These are phyloP conservation scores for Tromatobia lineatoria DNA, from an alignment of 2,888 invertebrate genomes.

Conservation along the genomic window DNA sequence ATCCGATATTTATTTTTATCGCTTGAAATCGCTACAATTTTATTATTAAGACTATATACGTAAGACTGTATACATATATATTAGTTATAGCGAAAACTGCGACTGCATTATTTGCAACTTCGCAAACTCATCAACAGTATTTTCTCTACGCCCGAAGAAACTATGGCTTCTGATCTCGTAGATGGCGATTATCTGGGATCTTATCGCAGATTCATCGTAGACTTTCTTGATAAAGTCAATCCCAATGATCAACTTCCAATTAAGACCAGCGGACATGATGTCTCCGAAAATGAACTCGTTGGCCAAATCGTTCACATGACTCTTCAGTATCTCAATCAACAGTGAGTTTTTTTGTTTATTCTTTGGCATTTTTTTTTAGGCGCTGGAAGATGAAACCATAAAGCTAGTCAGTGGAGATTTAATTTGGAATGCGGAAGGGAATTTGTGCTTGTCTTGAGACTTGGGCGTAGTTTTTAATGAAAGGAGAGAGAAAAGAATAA, in stretches of 20 bases:
- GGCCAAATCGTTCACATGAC: conserved; percentile 93
- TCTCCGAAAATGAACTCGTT: conserved; percentile 90
- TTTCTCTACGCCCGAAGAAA: conserved; percentile 21
- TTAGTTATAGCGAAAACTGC: not conserved
- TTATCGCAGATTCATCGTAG: conserved; percentile 91
- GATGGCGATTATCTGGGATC: conserved; percentile 90
- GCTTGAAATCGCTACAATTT: not conserved
- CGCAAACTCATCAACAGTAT: not conserved
- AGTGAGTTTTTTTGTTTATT: conserved; percentile 73
- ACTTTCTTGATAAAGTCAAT: conserved; percentile 90
- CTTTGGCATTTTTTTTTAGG: not conserved
- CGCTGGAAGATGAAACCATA: not conserved
- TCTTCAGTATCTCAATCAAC: conserved; percentile 91
- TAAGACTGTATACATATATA: too few relatives aligned
- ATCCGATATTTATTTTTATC: conserved; percentile 18
- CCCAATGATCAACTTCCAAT: conserved; percentile 92
- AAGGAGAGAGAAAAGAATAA: too few relatives aligned
- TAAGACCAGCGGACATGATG: conserved; percentile 89
- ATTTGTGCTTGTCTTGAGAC: not conserved
- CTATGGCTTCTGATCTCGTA: conserved; percentile 76
- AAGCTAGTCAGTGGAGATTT: not conserved
- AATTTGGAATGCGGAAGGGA: not conserved
- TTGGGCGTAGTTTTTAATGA: too few relatives aligned
- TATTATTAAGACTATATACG: not conserved
- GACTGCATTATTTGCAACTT: not conserved